Percentiles rank a stretch among this genome's conserved stretches.
Evolutionary conservation across 2,888 invertebrate genomes (phyloP).

Genomic region (Carabus problematicus): DNA sequence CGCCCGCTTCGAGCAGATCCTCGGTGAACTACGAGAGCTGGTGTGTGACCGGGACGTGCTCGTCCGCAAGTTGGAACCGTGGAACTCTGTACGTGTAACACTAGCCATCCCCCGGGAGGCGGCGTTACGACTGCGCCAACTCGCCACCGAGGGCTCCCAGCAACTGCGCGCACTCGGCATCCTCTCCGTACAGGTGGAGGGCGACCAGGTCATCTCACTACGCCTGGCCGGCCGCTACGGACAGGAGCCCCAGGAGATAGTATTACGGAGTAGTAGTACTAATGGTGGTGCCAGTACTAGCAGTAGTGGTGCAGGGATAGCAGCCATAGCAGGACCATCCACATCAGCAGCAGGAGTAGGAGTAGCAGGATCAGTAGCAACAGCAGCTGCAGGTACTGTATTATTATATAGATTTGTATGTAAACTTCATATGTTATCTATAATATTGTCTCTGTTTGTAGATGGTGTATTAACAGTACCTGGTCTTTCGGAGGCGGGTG

Average conservation of each 20-base stretch:
- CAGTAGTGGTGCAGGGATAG: neutral
- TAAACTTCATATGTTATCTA: too few species aligned
- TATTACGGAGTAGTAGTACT: slow-evolving; percentile 59
- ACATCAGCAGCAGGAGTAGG: neutral
- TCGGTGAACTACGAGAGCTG: slow-evolving; percentile 79
- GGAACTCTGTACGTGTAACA: slow-evolving; percentile 97
- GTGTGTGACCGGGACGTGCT: slow-evolving; percentile 60
- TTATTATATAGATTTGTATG: too few species aligned
- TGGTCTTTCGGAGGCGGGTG: neutral
- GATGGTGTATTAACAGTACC: neutral
- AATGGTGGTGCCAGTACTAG: slow-evolving; percentile 15
- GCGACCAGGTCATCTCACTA: slow-evolving; percentile 80
- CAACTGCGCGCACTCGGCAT: slow-evolving; percentile 91
- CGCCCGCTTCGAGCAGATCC: slow-evolving; percentile 77
- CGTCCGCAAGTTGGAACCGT: slow-evolving; percentile 88
- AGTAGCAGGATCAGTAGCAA: slow-evolving; percentile 41
- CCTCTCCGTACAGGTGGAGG: slow-evolving; percentile 93
- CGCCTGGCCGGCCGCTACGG: slow-evolving; percentile 70
- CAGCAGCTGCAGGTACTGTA: slow-evolving; percentile 39
- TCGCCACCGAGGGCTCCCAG: slow-evolving; percentile 90
- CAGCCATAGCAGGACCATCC: neutral
- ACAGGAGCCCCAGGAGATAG: slow-evolving; percentile 75
- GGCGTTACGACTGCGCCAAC: slow-evolving; percentile 86
- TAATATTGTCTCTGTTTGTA: neutral
- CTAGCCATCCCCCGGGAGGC: slow-evolving; percentile 97